Conservation (phyloP, 2,797 vertebrate species). For the Chrosomus eos region DNA sequence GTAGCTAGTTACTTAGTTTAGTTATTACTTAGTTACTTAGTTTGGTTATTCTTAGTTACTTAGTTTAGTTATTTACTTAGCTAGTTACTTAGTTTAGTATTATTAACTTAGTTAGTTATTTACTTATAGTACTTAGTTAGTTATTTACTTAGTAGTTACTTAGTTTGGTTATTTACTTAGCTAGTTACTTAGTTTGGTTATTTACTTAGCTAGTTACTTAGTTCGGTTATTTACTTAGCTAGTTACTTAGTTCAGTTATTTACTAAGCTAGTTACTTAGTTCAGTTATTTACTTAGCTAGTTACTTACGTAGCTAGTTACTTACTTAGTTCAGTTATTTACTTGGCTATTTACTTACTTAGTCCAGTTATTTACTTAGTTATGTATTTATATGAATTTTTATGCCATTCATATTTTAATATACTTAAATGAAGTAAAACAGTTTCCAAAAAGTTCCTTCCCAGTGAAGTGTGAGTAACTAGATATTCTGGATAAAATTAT, state of each 20-base stretch:
- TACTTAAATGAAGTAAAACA: not conserved
- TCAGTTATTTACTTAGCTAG: not conserved
- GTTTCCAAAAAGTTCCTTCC: conserved; percentile 1
- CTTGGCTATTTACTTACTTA: too few relatives aligned
- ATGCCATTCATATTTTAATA: not conserved
- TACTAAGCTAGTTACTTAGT: not conserved
- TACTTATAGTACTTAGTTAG: too few relatives aligned
- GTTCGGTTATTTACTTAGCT: not conserved
- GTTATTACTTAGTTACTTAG: too few relatives aligned
- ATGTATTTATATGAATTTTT: not conserved
- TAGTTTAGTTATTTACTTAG: too few relatives aligned
- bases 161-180: not conserved
- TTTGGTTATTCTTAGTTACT: too few relatives aligned
- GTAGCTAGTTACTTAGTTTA: too few relatives aligned
- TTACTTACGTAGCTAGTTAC: not conserved
- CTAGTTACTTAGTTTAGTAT: too few relatives aligned
- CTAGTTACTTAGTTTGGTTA: not conserved
- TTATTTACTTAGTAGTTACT: too few relatives aligned
- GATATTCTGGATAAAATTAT: not conserved
- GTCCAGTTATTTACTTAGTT: not conserved
- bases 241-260: too few relatives aligned
- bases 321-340: not conserved
- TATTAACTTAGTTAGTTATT: too few relatives aligned
- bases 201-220: not conserved
- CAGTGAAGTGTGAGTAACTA: not conserved